Evolutionary conservation across 30 jellyfish, hydroid and myxozoan species (phyloP).

Genomic region (Chrysaora quinquecirrha): DNA sequence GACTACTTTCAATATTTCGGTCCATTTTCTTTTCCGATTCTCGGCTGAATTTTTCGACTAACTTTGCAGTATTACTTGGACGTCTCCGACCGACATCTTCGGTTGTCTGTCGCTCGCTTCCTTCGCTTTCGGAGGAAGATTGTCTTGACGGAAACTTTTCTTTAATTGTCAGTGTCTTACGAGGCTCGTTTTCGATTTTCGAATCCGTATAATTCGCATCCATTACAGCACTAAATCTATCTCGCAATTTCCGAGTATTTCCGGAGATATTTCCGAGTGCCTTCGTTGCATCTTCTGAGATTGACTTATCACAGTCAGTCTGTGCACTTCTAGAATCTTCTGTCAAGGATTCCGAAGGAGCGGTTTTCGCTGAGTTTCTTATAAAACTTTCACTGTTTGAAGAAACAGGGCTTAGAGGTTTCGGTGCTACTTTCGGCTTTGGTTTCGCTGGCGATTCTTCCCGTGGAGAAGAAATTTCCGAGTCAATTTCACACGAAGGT

Average conservation of each 20-base stretch:
- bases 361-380: neutral
- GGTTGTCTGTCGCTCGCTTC: neutral
- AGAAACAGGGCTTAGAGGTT: constrained; percentile 35
- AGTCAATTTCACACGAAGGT: no score
- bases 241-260: constrained; percentile 1
- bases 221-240: neutral
- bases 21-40: constrained; percentile 27
- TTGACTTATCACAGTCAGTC: neutral
- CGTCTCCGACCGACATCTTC: neutral
- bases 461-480: neutral
- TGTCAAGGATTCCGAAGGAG: neutral
- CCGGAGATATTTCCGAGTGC: neutral
- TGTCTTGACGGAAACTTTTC: constrained; percentile 1
- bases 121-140: constrained; percentile 1
- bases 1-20: constrained; percentile 29
- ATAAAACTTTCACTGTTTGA: neutral
- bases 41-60: constrained; percentile 46
- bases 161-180: neutral
- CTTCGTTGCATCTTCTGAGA: neutral
- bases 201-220: neutral
- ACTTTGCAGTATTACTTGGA: constrained; percentile 40
- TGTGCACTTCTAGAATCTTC: neutral
- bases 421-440: constrained; percentile 60
- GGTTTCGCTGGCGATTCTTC: neutral
- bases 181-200: neutral